phyloP scores from a whole-genome alignment of 2,888 invertebrate species.

The Cybosia mesomella region DNA sequence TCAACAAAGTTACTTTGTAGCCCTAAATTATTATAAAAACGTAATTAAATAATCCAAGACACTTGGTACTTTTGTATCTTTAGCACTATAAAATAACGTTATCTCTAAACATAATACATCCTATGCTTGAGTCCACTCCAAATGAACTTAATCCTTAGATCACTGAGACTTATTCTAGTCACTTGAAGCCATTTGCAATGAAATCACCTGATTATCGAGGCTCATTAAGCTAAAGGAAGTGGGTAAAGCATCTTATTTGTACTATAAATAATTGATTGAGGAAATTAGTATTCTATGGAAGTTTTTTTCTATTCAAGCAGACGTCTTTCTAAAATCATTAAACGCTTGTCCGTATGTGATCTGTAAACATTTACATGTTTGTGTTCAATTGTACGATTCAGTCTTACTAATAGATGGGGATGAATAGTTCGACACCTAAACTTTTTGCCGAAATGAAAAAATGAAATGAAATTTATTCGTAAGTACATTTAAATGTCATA shows the following conservation, averaged over 20 bases:
- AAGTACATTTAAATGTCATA: no score
- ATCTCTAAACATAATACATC: not conserved
- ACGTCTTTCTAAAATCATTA: constrained; percentile 15
- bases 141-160: constrained; percentile 5
- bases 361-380: constrained; percentile 43
- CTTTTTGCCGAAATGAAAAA: no score
- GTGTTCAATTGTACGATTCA: constrained; percentile 9
- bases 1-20: not conserved
- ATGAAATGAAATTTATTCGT: no score
- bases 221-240: constrained; percentile 38
- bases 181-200: constrained; percentile 20
- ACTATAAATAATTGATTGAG: constrained; percentile 45
- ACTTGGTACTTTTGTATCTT: not conserved
- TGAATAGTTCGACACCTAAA: not conserved
- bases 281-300: constrained; percentile 42
- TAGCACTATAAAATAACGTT: not conserved
- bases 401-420: not conserved
- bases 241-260: constrained; percentile 37
- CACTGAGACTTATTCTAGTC: constrained; percentile 14
- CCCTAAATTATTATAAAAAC: not conserved
- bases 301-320: constrained; percentile 42
- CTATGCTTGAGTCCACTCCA: not conserved
- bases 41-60: not conserved
- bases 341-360: constrained; percentile 35
- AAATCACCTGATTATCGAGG: constrained; percentile 33